phyloP scores from a whole-genome alignment of 2,113 vertebrate species.

The Mastomys coucha region DNA sequence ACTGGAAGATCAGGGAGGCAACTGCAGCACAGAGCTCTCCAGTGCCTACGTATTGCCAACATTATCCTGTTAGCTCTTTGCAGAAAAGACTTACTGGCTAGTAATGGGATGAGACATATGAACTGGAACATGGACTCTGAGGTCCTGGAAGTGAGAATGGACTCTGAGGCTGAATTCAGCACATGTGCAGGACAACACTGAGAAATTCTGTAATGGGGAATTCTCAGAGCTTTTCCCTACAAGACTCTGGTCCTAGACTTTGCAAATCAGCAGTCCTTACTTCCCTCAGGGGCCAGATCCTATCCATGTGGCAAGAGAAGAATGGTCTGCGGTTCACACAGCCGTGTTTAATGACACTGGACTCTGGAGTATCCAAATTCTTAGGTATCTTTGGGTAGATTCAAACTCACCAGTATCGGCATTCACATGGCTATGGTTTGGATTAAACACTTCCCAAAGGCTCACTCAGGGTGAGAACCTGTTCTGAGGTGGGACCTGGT shows the following conservation, averaged over 20 bases:
- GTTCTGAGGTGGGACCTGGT: not conserved
- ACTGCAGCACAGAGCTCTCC: not conserved
- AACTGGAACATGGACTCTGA: not conserved
- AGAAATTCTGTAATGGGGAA: not conserved
- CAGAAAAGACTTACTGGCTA: not conserved
- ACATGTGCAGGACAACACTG: not conserved
- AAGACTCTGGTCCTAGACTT: not conserved
- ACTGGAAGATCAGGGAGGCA: not conserved
- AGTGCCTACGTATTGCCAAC: rapidly evolving
- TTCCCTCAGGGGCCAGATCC: not conserved
- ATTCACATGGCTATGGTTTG: not conserved
- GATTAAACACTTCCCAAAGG: not conserved
- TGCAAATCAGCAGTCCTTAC: not conserved
- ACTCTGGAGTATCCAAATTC: not conserved
- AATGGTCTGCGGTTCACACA: no score
- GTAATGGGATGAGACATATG: not conserved
- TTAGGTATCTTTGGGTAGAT: no score
- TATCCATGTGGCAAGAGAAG: not conserved
- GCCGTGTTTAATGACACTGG: no score
- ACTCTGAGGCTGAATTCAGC: not conserved
- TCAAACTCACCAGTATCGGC: not conserved
- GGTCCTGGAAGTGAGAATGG: not conserved
- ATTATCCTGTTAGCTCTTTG: not conserved
- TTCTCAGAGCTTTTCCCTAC: not conserved
- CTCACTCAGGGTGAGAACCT: not conserved